phyloP scores from a whole-genome alignment of 1,140 invertebrate species.

The Lysiphlebus fabarum region DNA sequence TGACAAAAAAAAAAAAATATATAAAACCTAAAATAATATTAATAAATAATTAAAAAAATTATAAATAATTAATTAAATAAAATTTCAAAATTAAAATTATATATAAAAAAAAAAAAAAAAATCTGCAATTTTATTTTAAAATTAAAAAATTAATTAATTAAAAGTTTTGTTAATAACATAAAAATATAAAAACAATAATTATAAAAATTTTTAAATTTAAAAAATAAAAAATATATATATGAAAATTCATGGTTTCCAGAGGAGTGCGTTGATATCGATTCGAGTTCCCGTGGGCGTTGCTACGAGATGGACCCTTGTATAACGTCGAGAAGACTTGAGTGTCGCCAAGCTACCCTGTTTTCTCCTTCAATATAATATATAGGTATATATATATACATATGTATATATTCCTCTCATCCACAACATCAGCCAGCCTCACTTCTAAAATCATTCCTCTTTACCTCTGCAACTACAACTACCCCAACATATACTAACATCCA shows the following conservation, averaged over 20 bases:
- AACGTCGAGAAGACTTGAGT: slow-evolving; percentile 48
- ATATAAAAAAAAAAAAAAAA: too few relatives aligned
- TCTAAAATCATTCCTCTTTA: slow-evolving; percentile 30
- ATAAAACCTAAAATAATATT: too few relatives aligned
- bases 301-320: slow-evolving; percentile 58
- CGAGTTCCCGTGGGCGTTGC: slow-evolving; percentile 56
- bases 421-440: slow-evolving; percentile 15
- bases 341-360: slow-evolving; percentile 53
- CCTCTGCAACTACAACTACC: slow-evolving; percentile 22
- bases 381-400: slow-evolving; percentile 37
- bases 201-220: background rate
- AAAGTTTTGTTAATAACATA: too few relatives aligned
- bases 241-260: slow-evolving; percentile 53
- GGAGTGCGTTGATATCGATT: slow-evolving; percentile 55
- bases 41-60: too few relatives aligned
- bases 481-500: slow-evolving; percentile 10
- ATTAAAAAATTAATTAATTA: too few relatives aligned
- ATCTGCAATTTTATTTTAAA: too few relatives aligned
- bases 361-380: too few relatives aligned
- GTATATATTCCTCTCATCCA: slow-evolving; percentile 25
- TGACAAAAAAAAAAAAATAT: too few relatives aligned
- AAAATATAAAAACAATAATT: background rate
- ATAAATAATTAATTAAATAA: too few relatives aligned
- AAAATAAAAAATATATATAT: slow-evolving; percentile 27
- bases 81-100: too few relatives aligned